Conservation (phyloP, 2,113 vertebrate species). For the Syrrhaptes paradoxus region DNA sequence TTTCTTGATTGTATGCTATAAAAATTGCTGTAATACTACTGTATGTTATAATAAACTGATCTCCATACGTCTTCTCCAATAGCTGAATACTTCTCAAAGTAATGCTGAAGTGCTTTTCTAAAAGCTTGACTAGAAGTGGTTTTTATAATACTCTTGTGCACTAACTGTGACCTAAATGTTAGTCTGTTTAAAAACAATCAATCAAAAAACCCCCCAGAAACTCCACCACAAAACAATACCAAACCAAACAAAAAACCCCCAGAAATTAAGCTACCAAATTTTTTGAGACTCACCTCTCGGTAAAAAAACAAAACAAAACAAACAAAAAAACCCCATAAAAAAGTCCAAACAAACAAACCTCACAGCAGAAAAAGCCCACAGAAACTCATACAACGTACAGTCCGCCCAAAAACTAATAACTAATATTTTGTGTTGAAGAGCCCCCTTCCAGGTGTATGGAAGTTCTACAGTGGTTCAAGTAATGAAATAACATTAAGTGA, state of each 20-base stretch:
- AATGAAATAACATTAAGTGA: neutral
- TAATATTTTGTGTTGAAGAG: neutral
- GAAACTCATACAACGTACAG: neutral
- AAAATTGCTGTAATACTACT: neutral
- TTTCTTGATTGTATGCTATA: neutral
- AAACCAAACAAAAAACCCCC: neutral
- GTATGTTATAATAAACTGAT: neutral
- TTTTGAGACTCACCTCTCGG: no score
- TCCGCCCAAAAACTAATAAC: neutral
- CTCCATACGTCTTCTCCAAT: neutral
- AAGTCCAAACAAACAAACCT: neutral
- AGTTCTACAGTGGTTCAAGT: neutral
- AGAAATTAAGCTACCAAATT: no score
- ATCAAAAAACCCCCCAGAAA: neutral
- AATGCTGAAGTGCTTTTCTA: neutral
- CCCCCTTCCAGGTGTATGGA: fast-evolving
- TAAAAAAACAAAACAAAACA: no score
- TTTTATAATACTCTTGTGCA: neutral
- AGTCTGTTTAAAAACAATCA: neutral
- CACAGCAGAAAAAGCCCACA: neutral
- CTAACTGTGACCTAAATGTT: neutral
- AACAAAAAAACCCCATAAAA: neutral
- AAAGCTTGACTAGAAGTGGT: neutral
- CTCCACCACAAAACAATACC: neutral
- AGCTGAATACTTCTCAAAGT: neutral